Base-by-base conservation (phyloP, 1,140 invertebrate species). In the Tetragnatha versicolor region DNA sequence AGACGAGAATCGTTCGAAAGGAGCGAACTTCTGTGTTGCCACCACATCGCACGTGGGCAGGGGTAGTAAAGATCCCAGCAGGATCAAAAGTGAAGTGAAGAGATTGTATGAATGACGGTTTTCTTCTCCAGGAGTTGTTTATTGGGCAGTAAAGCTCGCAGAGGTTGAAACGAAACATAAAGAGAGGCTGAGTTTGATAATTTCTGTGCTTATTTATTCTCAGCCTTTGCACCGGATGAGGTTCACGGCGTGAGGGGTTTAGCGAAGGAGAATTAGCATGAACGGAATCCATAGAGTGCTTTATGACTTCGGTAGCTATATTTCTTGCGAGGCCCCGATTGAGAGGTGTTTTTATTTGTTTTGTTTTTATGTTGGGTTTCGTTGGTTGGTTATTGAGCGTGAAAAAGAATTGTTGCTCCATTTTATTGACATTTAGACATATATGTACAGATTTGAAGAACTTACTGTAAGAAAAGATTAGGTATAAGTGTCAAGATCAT, bases 1-100 rank as follows among this genome's bases (percentile, higher is more conserved):
- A 55, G 51, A 39, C n/a, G 49, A 35, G 51, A 58, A 58, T 37
- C 27, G 58, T 72, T 42, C 10, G 39, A 61, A 31, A 61, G 33
- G 53, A 45, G 53, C 60, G 55, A 60, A 45, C 10, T 53, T 47
- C 39, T 35, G 29, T 73, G 53, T 73, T 73, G n/a, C 25, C 53
- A 47, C 70, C 49, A 73, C 51, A 73, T 66, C 45, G 70, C 39
- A 73, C 37, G 70, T 61, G 55, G 39, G 22, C 33, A 25, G 22
- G 25, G 35, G 70, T 39, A 29, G 70, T 73, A 73, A 73, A 73
- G 39, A 17, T 73, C 70, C 37, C 70, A 61, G 53, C 70, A 20
- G 51, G 68, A 20, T 12, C 42, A 29, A 22, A 51, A 45, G 22
- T 37, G 45, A 53, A 69, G 37, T 35, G 25, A 17, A 27, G 42